These are phyloP conservation scores for Bostrychus sinensis DNA, from an alignment of 2,113 vertebrate species.

Conservation along the genomic window DNA sequence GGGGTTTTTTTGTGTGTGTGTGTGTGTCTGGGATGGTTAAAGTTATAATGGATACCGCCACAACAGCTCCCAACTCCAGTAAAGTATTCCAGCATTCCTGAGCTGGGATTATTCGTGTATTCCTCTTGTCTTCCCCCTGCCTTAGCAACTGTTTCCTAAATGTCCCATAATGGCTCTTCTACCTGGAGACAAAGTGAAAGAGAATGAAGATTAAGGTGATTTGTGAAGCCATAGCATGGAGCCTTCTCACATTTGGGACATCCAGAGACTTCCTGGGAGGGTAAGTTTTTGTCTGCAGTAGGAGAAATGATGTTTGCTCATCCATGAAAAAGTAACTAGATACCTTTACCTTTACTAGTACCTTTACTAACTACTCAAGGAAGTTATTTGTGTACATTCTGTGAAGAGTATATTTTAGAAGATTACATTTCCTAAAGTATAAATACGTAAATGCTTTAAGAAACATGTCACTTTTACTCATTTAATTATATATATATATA, in stretches of 20 bases:
- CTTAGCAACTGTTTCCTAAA: slow-evolving; percentile 16
- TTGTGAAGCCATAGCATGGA: slow-evolving; percentile 13
- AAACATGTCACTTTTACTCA: too few species aligned
- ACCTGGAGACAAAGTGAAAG: slow-evolving; percentile 50
- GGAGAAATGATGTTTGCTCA: neutral
- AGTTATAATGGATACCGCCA: slow-evolving; percentile 29
- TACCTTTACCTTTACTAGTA: too few species aligned
- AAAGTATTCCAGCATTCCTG: slow-evolving; percentile 50
- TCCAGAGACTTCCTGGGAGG: neutral
- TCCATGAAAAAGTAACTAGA: neutral
- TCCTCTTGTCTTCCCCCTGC: slow-evolving; percentile 27
- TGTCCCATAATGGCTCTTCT: slow-evolving; percentile 61
- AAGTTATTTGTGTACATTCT: too few species aligned
- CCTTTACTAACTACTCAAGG: too few species aligned
- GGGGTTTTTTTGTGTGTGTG: too few species aligned
- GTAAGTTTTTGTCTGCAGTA: neutral
- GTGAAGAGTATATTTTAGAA: too few species aligned
- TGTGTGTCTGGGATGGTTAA: slow-evolving; percentile 24
- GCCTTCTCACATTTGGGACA: neutral
- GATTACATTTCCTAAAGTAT: too few species aligned
- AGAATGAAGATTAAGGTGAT: slow-evolving; percentile 37
- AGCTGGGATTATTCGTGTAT: slow-evolving; percentile 48
- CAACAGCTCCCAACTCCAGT: slow-evolving; percentile 41
- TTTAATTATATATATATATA: too few species aligned
- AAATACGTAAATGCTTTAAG: too few species aligned